Conservation (phyloP, 2,113 vertebrate species). For the Colaptes auratus region DNA sequence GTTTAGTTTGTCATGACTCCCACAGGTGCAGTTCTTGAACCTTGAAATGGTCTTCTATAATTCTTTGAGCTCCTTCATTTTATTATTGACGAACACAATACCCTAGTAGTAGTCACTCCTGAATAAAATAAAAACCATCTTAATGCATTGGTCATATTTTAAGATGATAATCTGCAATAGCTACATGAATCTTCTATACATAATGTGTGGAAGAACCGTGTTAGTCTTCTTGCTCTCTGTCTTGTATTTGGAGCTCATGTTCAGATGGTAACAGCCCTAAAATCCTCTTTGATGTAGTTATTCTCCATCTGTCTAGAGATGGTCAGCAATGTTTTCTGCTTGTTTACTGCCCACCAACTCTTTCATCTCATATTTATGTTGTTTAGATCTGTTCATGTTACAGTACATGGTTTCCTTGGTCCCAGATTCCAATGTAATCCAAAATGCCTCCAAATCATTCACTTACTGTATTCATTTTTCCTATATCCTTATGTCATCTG, state of each 20-base stretch:
- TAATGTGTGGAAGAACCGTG: background rate
- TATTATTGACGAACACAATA: rapidly evolving
- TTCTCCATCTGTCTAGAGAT: background rate
- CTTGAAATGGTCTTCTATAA: background rate
- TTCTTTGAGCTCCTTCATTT: background rate
- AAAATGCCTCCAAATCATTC: background rate
- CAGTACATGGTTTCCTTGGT: background rate
- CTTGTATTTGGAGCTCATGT: background rate
- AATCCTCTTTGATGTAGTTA: background rate
- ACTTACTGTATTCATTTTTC: background rate
- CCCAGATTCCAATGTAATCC: background rate
- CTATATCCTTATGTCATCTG: background rate
- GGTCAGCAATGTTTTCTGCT: background rate
- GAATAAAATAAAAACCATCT: background rate
- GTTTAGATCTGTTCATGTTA: background rate
- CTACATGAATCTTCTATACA: background rate
- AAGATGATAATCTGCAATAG: background rate
- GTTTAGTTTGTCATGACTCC: background rate
- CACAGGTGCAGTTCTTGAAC: background rate
- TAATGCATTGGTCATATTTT: background rate
- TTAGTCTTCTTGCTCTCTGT: background rate
- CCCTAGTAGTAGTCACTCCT: background rate
- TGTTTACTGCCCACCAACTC: background rate
- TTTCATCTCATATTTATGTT: background rate
- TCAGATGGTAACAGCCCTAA: background rate